Evolutionary conservation across 2,888 invertebrate species (phyloP), one percentile per base, ranked within the genome.

Genomic region (Deilephila porcellus): DNA sequence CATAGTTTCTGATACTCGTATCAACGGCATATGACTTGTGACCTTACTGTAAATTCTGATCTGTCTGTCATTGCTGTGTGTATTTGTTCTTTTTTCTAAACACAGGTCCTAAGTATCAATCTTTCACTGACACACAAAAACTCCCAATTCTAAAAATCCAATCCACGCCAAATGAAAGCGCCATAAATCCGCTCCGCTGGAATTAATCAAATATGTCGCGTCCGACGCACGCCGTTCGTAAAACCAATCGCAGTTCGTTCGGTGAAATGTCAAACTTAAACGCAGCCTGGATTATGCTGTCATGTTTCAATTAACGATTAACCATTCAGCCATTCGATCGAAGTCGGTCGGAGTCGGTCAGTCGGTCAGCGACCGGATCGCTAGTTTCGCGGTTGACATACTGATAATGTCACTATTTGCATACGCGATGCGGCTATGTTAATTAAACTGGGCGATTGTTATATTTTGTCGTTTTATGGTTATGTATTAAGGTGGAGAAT

Each of bases 231-330:
- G 60, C 19, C n/a, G n/a, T 56, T 34, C 20, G 60, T 71, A 25
- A 71, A 37, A 34, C 34, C 71, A 59, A 20, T 71, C 34, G 59
- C 60, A 37, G 60, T 60, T 59, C 32, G n/a, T 32, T 34, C 34
- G 17, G 60, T 71, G 37, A 71, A 73, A 62, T 52, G 75, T 79
- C 78, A 77, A 64, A 76, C 67, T 74, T 75, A 76, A 80, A 75
- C 74, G 75, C 73, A 60, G 72, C 45, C 73, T 67, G 25, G 73
- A 67, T 67, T 67, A 67, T 52, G 67, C 52, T 52, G 76, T 78
- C 78, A 75, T 82, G 83, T 78, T 81, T 59, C 80, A 82, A 82
- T 82, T 82, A 81, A 74, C 76, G 77, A 78, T 82, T 75, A 81
- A 74, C 74, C 76, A 74, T 75, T 74, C 79, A 76, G 67, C 74